phyloP scores from a whole-genome alignment of 2,888 invertebrate species.

The Aricia artaxerxes region DNA sequence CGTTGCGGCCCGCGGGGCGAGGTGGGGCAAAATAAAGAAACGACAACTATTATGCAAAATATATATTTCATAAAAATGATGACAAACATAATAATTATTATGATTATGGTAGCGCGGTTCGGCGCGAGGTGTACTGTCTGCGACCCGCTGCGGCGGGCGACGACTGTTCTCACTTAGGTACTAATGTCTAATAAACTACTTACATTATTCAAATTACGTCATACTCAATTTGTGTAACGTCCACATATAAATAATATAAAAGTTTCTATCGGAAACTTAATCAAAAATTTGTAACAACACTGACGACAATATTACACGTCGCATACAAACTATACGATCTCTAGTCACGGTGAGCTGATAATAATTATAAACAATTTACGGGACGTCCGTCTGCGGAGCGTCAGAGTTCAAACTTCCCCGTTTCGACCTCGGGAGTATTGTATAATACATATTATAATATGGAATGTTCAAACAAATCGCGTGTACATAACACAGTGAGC shows the following conservation, averaged over 20 bases:
- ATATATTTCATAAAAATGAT: constrained; percentile 42
- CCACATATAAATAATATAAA: constrained; percentile 27
- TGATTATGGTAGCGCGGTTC: constrained; percentile 11
- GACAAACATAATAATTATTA: constrained; percentile 33
- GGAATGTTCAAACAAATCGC: neutral
- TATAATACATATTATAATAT: neutral
- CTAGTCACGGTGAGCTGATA: neutral
- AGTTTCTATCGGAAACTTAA: neutral
- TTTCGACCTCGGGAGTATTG: neutral
- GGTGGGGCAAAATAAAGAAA: constrained; percentile 22
- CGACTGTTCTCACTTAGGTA: neutral
- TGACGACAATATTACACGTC: neutral
- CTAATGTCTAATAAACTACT: neutral
- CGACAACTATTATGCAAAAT: constrained; percentile 41
- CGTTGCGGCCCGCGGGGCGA: too few species aligned
- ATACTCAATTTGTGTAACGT: constrained; percentile 31
- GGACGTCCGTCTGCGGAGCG: neutral
- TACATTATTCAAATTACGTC: constrained; percentile 2
- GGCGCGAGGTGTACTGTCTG: neutral
- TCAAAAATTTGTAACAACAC: neutral
- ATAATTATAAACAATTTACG: neutral
- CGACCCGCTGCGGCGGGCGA: neutral
- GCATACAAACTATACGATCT: neutral
- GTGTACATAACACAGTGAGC: neutral
- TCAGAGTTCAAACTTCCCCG: neutral